These are phyloP conservation scores for Pipa parva DNA, from an alignment of 2,113 vertebrate species.

Conservation along the genomic window DNA sequence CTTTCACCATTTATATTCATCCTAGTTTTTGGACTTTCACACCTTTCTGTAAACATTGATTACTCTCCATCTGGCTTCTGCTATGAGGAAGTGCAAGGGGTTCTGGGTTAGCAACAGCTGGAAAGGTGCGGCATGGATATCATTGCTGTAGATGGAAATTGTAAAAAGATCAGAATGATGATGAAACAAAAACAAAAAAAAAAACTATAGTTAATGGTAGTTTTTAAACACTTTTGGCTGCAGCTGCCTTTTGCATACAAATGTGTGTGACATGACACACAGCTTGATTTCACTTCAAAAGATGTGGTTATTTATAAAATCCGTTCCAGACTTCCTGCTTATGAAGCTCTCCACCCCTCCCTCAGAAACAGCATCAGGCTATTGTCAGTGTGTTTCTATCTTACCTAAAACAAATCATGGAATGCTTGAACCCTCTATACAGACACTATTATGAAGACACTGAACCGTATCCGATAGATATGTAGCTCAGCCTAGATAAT, in stretches of 20 bases:
- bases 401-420: too few relatives aligned
- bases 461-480: too few relatives aligned
- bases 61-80: too few relatives aligned
- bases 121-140: too few relatives aligned
- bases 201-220: neutral
- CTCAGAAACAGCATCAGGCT: neutral
- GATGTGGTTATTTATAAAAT: slow-evolving; percentile 31
- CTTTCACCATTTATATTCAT: too few relatives aligned
- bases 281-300: slow-evolving; percentile 25
- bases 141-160: too few relatives aligned
- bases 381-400: slow-evolving; percentile 25
- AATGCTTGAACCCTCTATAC: too few relatives aligned
- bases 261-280: slow-evolving; percentile 16
- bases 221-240: neutral
- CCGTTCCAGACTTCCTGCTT: slow-evolving; percentile 60
- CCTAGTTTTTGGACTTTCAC: too few relatives aligned
- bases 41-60: too few relatives aligned
- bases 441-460: too few relatives aligned
- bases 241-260: slow-evolving; percentile 41
- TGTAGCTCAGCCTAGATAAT: too few relatives aligned
- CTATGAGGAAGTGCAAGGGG: neutral
- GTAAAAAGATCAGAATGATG: too few relatives aligned
- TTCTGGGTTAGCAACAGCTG: neutral
- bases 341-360: slow-evolving; percentile 56
- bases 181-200: neutral